Percentiles rank a stretch among this genome's conserved stretches.
phyloP scores from a whole-genome alignment of 2,113 vertebrate species.

The Tupaia tana region DNA sequence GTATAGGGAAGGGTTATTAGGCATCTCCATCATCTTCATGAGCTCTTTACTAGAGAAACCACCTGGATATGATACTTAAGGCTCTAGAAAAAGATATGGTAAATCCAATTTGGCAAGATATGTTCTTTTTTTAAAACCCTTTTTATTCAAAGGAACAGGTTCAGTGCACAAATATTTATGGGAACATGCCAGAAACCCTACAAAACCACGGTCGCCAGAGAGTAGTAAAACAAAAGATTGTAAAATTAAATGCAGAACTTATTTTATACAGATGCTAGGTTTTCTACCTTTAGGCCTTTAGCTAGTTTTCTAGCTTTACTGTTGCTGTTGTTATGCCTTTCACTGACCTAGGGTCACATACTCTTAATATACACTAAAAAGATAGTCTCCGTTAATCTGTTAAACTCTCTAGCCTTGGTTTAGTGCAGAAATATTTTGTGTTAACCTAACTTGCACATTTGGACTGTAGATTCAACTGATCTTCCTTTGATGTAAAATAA shows the following conservation, averaged over 20 bases:
- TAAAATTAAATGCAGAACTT: constrained; percentile 64
- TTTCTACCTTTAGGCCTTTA: not conserved
- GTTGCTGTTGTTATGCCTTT: not conserved
- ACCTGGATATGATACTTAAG: not conserved
- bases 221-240: constrained; percentile 42
- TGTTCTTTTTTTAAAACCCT: constrained; percentile 6
- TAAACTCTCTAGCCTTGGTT: constrained; percentile 28
- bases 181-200: constrained; percentile 47
- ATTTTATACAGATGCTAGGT: constrained; percentile 17
- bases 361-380: constrained; percentile 29
- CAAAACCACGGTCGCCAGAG: constrained; percentile 45
- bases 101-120: constrained; percentile 38
- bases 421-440: constrained; percentile 55
- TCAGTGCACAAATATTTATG: constrained; percentile 68
- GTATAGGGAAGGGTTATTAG: not conserved
- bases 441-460: constrained; percentile 32
- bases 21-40: not conserved
- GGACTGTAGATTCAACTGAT: not conserved
- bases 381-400: constrained; percentile 44
- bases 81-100: not conserved
- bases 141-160: constrained; percentile 54
- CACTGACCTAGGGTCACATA: not conserved
- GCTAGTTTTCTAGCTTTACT: not conserved
- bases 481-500: constrained; percentile 58
- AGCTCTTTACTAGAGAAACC: not conserved